Base-by-base conservation (phyloP, 1,140 invertebrate genomes). In the Eulimnadia texana region DNA sequence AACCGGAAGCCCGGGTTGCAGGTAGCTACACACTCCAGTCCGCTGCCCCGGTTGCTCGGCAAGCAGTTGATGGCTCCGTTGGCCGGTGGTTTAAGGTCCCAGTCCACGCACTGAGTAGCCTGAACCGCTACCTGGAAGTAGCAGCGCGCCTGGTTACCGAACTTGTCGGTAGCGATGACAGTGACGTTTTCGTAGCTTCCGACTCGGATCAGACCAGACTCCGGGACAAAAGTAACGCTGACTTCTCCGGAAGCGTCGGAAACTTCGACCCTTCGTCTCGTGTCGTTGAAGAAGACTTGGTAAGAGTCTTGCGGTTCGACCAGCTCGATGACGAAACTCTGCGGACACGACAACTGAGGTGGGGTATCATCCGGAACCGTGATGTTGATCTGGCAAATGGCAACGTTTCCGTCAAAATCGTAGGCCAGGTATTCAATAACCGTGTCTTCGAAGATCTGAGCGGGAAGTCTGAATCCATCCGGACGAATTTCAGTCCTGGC, bases 391-490 rank as follows among this genome's bases (percentile, higher is more conserved):
- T 92, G 87, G 70, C 93, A 98, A 71, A 95, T 94, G 24, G 93
- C 93, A 23, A 94, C 90, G 70, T 98, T 97, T 65, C 93, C 93
- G 72, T 97, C 93, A 68, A 91, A 92, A 76, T 98, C 93, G 69
- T 90, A 96, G 0, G 93, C 93, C 2, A 93, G 84, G 68, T 97
- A 98, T 78, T 94, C 88, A 0, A 97, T 88, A 47, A 93, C 86
- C 62, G 87, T 90, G 63, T 95, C 90, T 68, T 92, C 81, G 71
- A 96, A 93, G 23, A 96, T 81, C 66, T 85, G 82, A 66, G 88
- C 80, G 0, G 93, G 93, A 1, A 90, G 93, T 69, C 81, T 84
- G 73, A 97, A 96, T 65, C 88, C 89, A 62, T 85, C 81, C 0
- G 93, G 93, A 65, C 89, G 89, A 0, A 95, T 84, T 78, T 95